Evolutionary conservation across 2,888 invertebrate species (phyloP).

Genomic region (Fragum sueziense): DNA sequence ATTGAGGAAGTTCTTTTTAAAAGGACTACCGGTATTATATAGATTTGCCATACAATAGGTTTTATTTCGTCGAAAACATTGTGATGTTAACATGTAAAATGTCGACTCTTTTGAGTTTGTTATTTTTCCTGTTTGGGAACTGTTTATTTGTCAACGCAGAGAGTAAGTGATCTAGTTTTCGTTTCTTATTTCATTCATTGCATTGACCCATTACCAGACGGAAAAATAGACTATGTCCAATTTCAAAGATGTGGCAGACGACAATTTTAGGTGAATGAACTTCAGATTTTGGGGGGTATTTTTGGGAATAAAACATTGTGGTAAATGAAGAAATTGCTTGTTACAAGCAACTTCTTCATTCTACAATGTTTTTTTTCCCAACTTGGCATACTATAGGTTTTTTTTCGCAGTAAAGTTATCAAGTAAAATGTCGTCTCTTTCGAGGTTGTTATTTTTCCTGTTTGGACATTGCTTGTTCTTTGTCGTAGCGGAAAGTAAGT

Average conservation of each 20-base stretch:
- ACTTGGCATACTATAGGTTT: background rate
- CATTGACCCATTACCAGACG: background rate
- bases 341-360: constrained; percentile 1
- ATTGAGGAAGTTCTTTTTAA: background rate
- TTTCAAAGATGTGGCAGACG: background rate
- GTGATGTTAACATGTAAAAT: background rate
- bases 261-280: background rate
- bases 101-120: background rate
- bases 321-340: background rate
- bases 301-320: background rate
- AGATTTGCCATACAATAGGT: background rate
- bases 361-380: background rate
- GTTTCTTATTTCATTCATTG: background rate
- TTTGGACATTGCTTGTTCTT: background rate
- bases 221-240: background rate
- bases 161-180: background rate
- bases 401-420: background rate
- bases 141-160: background rate
- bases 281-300: too few species aligned
- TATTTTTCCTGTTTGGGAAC: background rate
- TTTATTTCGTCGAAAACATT: background rate
- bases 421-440: background rate
- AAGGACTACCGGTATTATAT: background rate
- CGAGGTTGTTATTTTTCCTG: background rate
- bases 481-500: background rate